phyloP scores from a whole-genome alignment of 1,140 invertebrate species.

The Ylistrum balloti region DNA sequence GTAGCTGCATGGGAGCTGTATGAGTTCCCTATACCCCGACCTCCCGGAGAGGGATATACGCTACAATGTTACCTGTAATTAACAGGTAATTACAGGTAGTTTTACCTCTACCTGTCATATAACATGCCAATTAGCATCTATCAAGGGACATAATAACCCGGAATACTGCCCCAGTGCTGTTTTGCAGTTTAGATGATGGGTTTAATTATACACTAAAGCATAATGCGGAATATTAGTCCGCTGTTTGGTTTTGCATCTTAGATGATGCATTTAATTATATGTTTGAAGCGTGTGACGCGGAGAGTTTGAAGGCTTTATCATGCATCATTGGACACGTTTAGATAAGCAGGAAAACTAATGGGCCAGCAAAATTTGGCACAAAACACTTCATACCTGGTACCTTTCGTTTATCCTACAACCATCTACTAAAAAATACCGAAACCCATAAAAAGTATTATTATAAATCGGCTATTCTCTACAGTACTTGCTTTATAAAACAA shows the following conservation, averaged over 20 bases:
- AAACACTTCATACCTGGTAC: background rate
- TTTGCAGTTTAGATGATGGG: slow-evolving; percentile 25
- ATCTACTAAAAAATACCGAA: background rate
- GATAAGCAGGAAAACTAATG: background rate
- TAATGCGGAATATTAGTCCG: slow-evolving; percentile 6
- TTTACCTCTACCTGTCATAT: background rate
- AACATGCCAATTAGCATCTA: slow-evolving; percentile 39
- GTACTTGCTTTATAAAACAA: background rate
- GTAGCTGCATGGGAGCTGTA: background rate
- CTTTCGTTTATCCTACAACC: background rate
- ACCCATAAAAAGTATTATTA: background rate
- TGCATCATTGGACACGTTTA: background rate
- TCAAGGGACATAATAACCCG: slow-evolving; percentile 11
- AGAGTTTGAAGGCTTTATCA: background rate
- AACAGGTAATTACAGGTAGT: slow-evolving; percentile 5
- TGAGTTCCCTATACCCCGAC: background rate
- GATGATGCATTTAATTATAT: slow-evolving; percentile 40
- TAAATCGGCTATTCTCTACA: background rate
- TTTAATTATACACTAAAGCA: slow-evolving; percentile 24
- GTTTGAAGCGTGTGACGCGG: background rate
- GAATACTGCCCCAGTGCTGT: background rate
- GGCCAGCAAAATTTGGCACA: background rate
- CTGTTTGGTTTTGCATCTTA: slow-evolving; percentile 6
- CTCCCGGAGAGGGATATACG: slow-evolving; percentile 20
- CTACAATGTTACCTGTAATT: background rate